Base-by-base conservation (phyloP, 2,797 vertebrate species). In the Leptodactylus fallax region DNA sequence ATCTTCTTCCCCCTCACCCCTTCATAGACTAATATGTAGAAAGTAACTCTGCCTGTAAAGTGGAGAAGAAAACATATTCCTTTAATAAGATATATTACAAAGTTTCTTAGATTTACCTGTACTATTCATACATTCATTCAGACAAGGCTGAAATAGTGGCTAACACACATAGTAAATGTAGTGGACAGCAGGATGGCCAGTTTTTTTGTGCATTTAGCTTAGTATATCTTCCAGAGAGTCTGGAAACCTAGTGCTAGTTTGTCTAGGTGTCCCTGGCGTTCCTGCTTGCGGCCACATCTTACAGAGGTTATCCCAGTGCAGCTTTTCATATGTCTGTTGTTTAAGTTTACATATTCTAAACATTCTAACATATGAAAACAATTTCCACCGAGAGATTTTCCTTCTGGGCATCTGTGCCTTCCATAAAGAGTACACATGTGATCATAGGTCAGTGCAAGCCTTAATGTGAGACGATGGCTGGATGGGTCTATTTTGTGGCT, bases 401-500 rank as follows among this genome's bases (percentile, higher is more conserved):
- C 71, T 74, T 49, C 71, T 49, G 36, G 71, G 71, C 71, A 74
- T 74, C 17, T 45, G 67, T 45, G 27, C 25, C 67, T 71, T 16
- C 67, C 71, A 49, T 21, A 16, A 49, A 5, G 16, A 21, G 71
- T 74, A 47, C 36, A 49, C 45, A 72, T 49, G 19, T 74, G 45
- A 36, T 47, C 45, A 1, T 47, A 74, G 71, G 71, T 47, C 71
- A 74, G 36, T 21, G 71, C 17, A 21, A 49, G 36, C 71, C 47
- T 16, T 10, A 21, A 74, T 36, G 21, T 47, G 16, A 49, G 36
- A 71, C 16, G 27, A 74, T 74, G 45, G 3, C 71, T 49, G 16
- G 25, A 67, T 27, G 27, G 67, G 27, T 74, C 45, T 49, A 11
- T 72, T 72, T 72, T 72, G 69, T 72, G 69, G 36, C 69, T 72